Base-by-base conservation (phyloP, 2,797 vertebrate genomes). In the Crypturellus tataupa region DNA sequence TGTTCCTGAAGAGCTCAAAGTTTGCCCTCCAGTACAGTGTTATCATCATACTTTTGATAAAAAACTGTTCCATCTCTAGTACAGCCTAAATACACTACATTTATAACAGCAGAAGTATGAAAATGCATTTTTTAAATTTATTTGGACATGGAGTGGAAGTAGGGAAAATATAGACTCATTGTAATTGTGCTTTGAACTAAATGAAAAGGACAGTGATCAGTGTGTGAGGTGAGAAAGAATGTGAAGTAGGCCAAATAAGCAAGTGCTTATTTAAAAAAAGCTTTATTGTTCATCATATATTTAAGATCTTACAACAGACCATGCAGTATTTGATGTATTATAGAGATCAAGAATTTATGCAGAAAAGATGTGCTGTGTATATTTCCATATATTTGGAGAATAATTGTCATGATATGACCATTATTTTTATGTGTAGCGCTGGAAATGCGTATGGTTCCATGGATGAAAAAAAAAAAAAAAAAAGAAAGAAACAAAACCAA, bases 311-410 rank as follows among this genome's bases (percentile, higher is more conserved):
- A 81, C 15, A 80, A 53, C 6, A 91, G 47, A 33, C 23, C 6
- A 62, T 27, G 39, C 12, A 92, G 16, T 29, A 37, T 88, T 60
- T 81, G 67, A 93, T 78, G 71, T 91, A 94, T 64, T 80, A 80
- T 6, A 80, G 10, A 51, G 16, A 88, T 13, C 24, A 80, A 73
- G 27, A 87, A 88, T 67, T 91, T 90, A 70, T 85, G 51, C 47
- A 80, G 71, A 75, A 95, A 93, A 88, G 5, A 93, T 68, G 11
- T 53, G 2, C 18, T 65, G 19, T 44, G 9, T 84, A 55, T 84
- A 91, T 92, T 90, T 93, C 84, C 25, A 49, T 87, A 63, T 24
- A 88, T 89, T 92, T 47, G 18, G 71, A 23, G 16, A 93, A 88
- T 94, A 69, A 80, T 80, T 94, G 24, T 62, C 24, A 25, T 80